Conservation (phyloP, 2,888 invertebrate species). For the Mythimna ferrago region DNA sequence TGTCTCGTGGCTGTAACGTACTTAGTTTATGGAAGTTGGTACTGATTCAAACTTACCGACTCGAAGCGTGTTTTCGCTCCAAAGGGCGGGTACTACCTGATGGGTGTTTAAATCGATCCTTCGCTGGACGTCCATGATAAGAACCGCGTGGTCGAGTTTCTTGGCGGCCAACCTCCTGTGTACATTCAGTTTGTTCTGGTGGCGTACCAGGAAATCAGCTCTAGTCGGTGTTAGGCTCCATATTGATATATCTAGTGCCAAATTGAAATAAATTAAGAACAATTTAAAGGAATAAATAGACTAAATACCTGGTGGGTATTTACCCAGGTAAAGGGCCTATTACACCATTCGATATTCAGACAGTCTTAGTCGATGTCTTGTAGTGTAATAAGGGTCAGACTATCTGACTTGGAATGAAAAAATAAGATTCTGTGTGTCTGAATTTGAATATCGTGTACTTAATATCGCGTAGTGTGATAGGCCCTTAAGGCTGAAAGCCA, state of each 20-base stretch:
- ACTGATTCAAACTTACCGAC: constrained; percentile 60
- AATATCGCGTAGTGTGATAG: no score
- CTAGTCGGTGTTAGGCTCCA: constrained; percentile 67
- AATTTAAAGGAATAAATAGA: not conserved
- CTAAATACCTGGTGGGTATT: not conserved
- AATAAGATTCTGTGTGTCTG: no score
- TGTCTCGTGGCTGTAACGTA: no score
- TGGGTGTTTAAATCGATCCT: constrained; percentile 56
- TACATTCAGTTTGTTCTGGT: constrained; percentile 61
- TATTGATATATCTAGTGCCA: constrained; percentile 65
- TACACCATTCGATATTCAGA: no score
- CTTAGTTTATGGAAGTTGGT: no score
- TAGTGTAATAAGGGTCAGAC: no score
- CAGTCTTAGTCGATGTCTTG: no score
- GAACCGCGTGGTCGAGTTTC: constrained; percentile 65
- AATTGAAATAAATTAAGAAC: not conserved
- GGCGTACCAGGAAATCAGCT: constrained; percentile 69
- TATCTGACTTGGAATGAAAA: no score
- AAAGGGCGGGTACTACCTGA: constrained; percentile 39
- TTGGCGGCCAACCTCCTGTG: constrained; percentile 55
- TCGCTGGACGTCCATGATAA: constrained; percentile 71
- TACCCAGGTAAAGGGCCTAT: no score
- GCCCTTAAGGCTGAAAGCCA: not conserved
- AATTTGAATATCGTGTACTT: no score
- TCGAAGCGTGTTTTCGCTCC: constrained; percentile 68